Evolutionary conservation across 2,797 vertebrate genomes (phyloP), one percentile per base, ranked within the genome.

Genomic region (Enteromius trimaculatus): DNA sequence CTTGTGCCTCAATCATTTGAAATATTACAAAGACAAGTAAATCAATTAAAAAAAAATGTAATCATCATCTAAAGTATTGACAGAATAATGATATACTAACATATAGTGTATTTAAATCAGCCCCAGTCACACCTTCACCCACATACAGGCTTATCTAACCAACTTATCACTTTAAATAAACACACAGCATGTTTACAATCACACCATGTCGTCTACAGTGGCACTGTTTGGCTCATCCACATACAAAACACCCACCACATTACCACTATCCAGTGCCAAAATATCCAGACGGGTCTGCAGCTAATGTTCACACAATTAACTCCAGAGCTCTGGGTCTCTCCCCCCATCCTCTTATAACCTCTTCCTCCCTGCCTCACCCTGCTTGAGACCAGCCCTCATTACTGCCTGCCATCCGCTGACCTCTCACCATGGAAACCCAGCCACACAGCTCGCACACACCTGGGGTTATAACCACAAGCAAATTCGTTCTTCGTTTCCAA

Each of bases 241-340:
- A 82, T 76, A 87, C 76, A 85, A n/a, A 82, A 83, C 75, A 66
- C 51, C 26, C 81, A 80, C 81, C 69, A 69, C 9, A 66, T 83
- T 71, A 60, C 31, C 37, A 69, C 68, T 77, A 84, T 80, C 80
- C 85, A 83, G 86, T 87, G 84, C 87, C 87, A 88, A 88, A 47
- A 74, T 70, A 88, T 83, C 68, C 84, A 90, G 78, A 78, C 83
- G 76, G 79, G 89, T 87, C 82, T 81, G 77, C 84, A 89, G 74
- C 68, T 86, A 86, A 88, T 83, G 85, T 83, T 81, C 74, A 89
- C 89, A 89, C 89, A 90, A 93, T 91, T 91, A 93, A 91, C 89
- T 89, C 84, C 39, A 8, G 81, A 88, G 86, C 86, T 84, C 88
- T 86, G 89, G 83, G 86, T 79, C 80, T 79, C 37, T 82, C 55